Evolutionary conservation across 2,113 vertebrate genomes (phyloP).

Genomic region (Cinclus cinclus): DNA sequence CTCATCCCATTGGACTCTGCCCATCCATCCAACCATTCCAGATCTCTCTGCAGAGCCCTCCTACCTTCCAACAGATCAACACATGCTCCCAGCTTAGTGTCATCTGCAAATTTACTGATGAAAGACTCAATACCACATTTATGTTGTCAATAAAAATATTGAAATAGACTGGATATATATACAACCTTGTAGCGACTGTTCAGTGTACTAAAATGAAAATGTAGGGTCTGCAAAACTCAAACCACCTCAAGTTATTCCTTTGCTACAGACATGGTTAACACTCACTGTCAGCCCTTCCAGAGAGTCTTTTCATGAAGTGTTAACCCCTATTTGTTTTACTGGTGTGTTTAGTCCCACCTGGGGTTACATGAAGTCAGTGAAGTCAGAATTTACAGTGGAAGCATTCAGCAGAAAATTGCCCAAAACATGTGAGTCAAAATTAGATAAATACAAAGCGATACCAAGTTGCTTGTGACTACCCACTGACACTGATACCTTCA

Average conservation of each 20-base stretch:
- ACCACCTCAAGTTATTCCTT: background rate
- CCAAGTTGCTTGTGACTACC: background rate
- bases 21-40: background rate
- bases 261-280: background rate
- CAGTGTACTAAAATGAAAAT: background rate
- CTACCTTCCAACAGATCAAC: rapidly evolving
- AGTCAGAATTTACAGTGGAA: background rate
- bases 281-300: background rate
- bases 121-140: background rate
- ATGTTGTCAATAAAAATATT: background rate
- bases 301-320: background rate
- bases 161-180: background rate
- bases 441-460: background rate
- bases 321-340: background rate
- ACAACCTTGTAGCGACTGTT: background rate
- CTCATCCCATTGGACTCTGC: background rate
- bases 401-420: background rate
- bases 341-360: background rate
- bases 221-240: background rate
- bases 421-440: background rate
- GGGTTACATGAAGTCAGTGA: background rate
- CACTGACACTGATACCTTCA: background rate
- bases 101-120: rapidly evolving
- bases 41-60: background rate
- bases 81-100: background rate